Percentiles rank a stretch among this genome's conserved stretches.
These are phyloP conservation scores for Vanessa cardui DNA, from an alignment of 2,888 invertebrate genomes.

Conservation along the genomic window DNA sequence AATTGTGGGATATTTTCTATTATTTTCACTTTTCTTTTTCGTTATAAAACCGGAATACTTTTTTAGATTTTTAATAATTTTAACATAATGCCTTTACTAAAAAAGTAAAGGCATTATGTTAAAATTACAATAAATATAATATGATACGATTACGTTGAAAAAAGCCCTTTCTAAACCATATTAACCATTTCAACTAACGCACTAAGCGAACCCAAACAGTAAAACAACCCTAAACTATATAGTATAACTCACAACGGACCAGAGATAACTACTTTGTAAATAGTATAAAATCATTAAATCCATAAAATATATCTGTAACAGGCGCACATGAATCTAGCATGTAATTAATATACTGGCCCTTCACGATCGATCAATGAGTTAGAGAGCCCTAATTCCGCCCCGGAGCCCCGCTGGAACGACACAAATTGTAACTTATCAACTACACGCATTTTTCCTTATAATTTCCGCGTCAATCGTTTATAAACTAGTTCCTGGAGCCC, in stretches of 20 bases:
- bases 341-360: constrained; percentile 19
- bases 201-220: not conserved
- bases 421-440: constrained; percentile 41
- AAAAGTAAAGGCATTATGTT: too few species aligned
- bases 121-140: too few species aligned
- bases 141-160: not conserved
- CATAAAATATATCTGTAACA: constrained; percentile 26
- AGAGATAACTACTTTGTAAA: constrained; percentile 18
- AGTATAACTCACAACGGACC: not conserved
- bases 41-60: too few species aligned
- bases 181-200: not conserved
- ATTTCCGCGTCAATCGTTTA: constrained; percentile 49
- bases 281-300: constrained; percentile 22
- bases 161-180: not conserved
- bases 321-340: constrained; percentile 19
- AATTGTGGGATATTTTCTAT: too few species aligned
- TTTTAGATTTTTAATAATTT: too few species aligned
- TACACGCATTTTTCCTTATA: constrained; percentile 60
- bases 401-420: constrained; percentile 30
- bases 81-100: too few species aligned
- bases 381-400: constrained; percentile 33
- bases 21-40: too few species aligned
- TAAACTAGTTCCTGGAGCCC: constrained; percentile 45
- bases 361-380: constrained; percentile 23
- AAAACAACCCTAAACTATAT: not conserved